Evolutionary conservation across 2,888 invertebrate genomes (phyloP).

Genomic region (Elysia crispata): DNA sequence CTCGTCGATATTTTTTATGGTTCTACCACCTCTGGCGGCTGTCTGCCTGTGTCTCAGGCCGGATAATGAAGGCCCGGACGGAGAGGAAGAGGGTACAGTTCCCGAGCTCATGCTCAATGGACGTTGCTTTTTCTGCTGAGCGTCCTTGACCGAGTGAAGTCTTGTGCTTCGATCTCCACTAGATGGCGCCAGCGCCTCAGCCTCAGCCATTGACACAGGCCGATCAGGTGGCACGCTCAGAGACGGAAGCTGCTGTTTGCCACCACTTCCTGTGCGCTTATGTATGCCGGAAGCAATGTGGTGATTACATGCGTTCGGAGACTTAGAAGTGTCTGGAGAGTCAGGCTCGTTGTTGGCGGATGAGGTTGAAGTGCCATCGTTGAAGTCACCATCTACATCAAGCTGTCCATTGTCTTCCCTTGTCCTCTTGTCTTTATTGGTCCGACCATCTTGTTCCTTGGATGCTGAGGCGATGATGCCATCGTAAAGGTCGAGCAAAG

Average conservation of each 20-base stretch:
- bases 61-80: constrained; percentile 59
- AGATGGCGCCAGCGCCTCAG: neutral
- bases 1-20: neutral
- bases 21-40: neutral
- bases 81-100: constrained; percentile 68
- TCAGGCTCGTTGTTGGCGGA: neutral
- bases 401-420: neutral
- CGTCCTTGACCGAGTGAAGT: neutral
- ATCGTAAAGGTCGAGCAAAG: constrained; percentile 69
- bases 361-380: neutral
- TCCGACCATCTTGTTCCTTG: neutral
- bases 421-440: no score
- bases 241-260: neutral
- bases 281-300: neutral
- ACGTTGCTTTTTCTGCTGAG: constrained; percentile 61
- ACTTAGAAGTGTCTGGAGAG: neutral
- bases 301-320: neutral
- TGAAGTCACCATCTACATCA: neutral
- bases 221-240: constrained; percentile 26
- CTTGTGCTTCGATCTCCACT: neutral
- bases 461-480: constrained; percentile 56
- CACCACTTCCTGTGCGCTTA: neutral
- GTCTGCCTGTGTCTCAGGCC: constrained; percentile 33
- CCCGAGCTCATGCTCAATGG: constrained; percentile 76
- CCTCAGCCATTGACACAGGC: constrained; percentile 48